phyloP scores from a whole-genome alignment of 1,140 invertebrate genomes.

The Solenopsis fugax region DNA sequence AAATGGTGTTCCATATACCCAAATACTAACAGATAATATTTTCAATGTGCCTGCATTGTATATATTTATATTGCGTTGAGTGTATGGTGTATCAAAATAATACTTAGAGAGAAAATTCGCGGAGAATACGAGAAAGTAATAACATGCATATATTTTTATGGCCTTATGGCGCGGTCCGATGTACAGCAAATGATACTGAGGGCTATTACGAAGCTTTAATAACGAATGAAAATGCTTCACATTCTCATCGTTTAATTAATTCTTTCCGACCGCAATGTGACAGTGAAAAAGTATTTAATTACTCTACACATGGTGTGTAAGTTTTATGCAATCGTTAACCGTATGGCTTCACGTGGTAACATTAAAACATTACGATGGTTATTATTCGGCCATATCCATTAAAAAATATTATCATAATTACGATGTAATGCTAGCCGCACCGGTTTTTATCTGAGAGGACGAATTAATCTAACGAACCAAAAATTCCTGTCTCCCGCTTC shows the following conservation, averaged over 20 bases:
- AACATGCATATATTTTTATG: slow-evolving; percentile 27
- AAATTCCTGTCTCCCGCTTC: slow-evolving; percentile 23
- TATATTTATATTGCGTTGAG: not conserved
- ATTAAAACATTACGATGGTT: slow-evolving; percentile 60
- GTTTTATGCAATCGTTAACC: slow-evolving; percentile 60
- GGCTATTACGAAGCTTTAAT: slow-evolving; percentile 56
- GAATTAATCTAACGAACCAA: slow-evolving; percentile 57
- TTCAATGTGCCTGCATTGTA: not conserved
- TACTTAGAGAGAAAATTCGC: slow-evolving; percentile 22
- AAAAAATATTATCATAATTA: slow-evolving; percentile 65
- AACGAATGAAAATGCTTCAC: slow-evolving; percentile 58
- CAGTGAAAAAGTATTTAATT: slow-evolving; percentile 59
- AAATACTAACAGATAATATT: not conserved
- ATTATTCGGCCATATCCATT: slow-evolving; percentile 57
- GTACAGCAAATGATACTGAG: slow-evolving; percentile 47
- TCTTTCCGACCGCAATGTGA: slow-evolving; percentile 51
- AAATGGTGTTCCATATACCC: not conserved
- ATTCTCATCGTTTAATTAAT: slow-evolving; percentile 63
- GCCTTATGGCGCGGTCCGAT: not conserved
- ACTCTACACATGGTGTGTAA: slow-evolving; percentile 42
- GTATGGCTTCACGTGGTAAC: slow-evolving; percentile 52
- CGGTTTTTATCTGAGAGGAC: slow-evolving; percentile 24
- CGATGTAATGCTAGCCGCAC: slow-evolving; percentile 51
- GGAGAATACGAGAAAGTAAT: not conserved
- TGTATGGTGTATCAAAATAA: slow-evolving; percentile 22